Base-by-base conservation (phyloP, 2,888 invertebrate genomes). In the Clivina fossor region DNA sequence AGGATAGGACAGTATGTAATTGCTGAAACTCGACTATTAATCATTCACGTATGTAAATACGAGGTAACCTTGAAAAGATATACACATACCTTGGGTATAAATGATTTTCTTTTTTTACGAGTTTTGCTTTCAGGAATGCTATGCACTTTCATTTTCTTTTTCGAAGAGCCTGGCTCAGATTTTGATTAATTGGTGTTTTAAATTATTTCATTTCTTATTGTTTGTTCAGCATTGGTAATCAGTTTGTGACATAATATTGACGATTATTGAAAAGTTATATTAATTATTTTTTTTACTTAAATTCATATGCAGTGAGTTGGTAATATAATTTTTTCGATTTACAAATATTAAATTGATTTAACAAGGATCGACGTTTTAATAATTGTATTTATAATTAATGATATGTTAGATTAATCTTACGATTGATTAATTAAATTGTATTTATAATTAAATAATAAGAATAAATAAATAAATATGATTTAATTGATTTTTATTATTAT, bases 21-120 rank as follows among this genome's bases (percentile, higher is more conserved):
- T 49, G 49, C 18, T 18, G 37, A 24, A 37, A 49, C 37, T 37
- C 26, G 16, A 26, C 19, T 38, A 49, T 49, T 49, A 49, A 49
- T 49, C 49, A 49, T 26, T 24, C n/a, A 11, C 18, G 38, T 49
- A 49, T 38, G 38, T 49, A 49, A 35, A 49, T 49, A 49, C 24
- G 28, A 24, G 22, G 28, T 49, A 16, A 37, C 35, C 49, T 26
- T 26, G 37, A 49, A 15, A 13, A 26, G 37, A 26, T 33, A 15
- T 16, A 15, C 9, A 11, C 16, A 15, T 33, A 4, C 33, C 5
- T 33, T 16, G 33, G n/a, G n/a, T n/a, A n/a, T n/a, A n/a, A n/a
- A n/a, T n/a, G n/a, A n/a, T n/a, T n/a, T n/a, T n/a, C n/a, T n/a
- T n/a, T n/a, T n/a, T n/a, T n/a, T n/a, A n/a, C n/a, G n/a, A n/a